A percentile compares a stretch with the other conserved stretches of the same genome.
These are phyloP conservation scores for Ochropacha duplaris DNA, from an alignment of 2,888 invertebrate species.

Conservation along the genomic window DNA sequence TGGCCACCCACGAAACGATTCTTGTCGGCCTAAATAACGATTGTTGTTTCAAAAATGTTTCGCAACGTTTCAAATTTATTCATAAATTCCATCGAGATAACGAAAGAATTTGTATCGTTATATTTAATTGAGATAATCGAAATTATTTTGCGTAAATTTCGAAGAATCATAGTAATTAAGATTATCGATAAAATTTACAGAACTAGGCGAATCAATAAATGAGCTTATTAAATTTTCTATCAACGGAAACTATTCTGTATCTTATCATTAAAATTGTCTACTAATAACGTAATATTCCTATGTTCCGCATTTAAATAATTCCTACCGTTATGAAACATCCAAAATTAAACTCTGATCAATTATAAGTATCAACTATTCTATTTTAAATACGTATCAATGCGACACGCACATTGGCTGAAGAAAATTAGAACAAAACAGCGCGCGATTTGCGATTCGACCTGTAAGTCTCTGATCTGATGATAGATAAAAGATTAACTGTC, in stretches of 20 bases:
- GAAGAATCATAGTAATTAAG: slow-evolving; percentile 21
- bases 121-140: slow-evolving; percentile 16
- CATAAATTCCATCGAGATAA: slow-evolving; percentile 24
- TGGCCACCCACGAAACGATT: not conserved
- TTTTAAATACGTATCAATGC: not conserved
- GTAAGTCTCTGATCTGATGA: not conserved
- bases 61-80: slow-evolving; percentile 20
- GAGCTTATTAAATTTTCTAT: too few species aligned
- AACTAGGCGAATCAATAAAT: not conserved
- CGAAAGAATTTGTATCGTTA: slow-evolving; percentile 22
- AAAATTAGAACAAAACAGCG: not conserved
- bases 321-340: not conserved
- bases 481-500: not conserved
- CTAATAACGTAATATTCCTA: not conserved
- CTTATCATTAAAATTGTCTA: not conserved
- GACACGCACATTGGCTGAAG: not conserved
- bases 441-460: not conserved
- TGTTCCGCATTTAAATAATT: not conserved
- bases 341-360: not conserved
- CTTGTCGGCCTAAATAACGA: not conserved
- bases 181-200: slow-evolving; percentile 22
- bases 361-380: not conserved
- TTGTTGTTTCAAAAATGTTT: slow-evolving; percentile 1
- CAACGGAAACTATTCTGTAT: too few species aligned
- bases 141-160: slow-evolving; percentile 18